Base-by-base conservation (phyloP, 2,888 invertebrate species). In the Elgonia sp. region DNA sequence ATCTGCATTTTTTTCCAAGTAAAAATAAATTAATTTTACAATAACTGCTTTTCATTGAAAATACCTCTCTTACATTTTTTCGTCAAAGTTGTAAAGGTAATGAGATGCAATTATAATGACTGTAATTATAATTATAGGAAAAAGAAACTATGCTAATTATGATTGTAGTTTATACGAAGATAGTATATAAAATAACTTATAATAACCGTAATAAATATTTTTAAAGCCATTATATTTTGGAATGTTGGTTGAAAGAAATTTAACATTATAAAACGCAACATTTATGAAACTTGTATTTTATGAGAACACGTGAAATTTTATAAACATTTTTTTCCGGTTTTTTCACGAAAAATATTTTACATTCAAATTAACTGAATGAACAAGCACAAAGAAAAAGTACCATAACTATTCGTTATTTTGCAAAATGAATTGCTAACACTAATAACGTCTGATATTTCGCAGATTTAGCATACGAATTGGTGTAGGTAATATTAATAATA, bases 401-500 rank as follows among this genome's bases (percentile, higher is more conserved):
- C 29, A 29, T 29, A 29, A 29, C 29, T 29, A 29, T 29, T 29
- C 29, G 29, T 29, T 29, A 29, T 29, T 53, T 53, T 14, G 16
- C 7, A 53, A 57, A 57, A 18, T 57, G 57, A 39, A 62, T 62
- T n/a, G 6, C 37, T 62, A 62, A 37, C 37, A 39, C 14, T 62
- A 62, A 62, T 16, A 37, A 62, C 37, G 14, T 62, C 37, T 37
- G 62, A 37, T 37, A 14, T 16, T 37, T 14, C 18, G n/a, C 40
- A 40, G n/a, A 18, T 40, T 40, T 39, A 40, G 40, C 9, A 18
- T 18, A 8, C 39, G 18, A 39, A 40, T 40, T 40, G 18, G 63
- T 40, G 2, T 18, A n/a, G 14, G 39, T 18, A 65, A 65, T 18
- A 40, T 65, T 65, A 40, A 65, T 65, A 12, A 21, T 62, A 60